Conservation (phyloP, 1,140 invertebrate species). For the Drosophila busckii region DNA sequence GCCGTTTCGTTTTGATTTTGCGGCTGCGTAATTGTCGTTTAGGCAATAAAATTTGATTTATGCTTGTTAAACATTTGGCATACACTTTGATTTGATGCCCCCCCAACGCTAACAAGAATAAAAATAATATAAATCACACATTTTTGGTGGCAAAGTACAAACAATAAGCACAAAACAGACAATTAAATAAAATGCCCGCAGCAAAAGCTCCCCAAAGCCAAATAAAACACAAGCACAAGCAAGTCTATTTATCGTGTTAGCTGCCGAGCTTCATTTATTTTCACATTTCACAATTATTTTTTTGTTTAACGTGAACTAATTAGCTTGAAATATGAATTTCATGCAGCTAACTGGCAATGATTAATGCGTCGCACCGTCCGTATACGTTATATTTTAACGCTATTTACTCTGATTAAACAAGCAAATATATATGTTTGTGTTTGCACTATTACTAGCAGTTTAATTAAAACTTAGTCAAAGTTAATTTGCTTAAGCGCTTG, state of each 20-base stretch:
- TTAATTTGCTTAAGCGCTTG: too few relatives aligned
- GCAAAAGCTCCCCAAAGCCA: conserved; percentile 32
- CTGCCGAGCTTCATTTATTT: conserved; percentile 7
- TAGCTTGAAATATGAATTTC: conserved; percentile 33
- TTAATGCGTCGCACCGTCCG: conserved; percentile 21
- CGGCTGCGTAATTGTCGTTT: conserved; percentile 64
- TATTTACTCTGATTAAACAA: not conserved
- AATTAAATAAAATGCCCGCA: conserved; percentile 24
- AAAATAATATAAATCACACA: conserved; percentile 14
- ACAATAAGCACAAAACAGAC: conserved; percentile 2
- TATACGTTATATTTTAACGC: conserved; percentile 6
- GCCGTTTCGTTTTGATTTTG: conserved; percentile 51
- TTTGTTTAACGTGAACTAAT: conserved; percentile 29
- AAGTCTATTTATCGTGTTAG: conserved; percentile 26
- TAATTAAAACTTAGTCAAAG: conserved; percentile 12
- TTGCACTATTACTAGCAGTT: conserved; percentile 8
- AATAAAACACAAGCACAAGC: conserved; percentile 1
- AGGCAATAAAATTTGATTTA: conserved; percentile 72
- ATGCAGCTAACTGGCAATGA: conserved; percentile 3
- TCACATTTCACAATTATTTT: too few relatives aligned
- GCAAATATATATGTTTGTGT: not conserved
- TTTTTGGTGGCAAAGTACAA: conserved; percentile 24
- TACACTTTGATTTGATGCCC: conserved; percentile 30
- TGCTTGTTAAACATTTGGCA: conserved; percentile 25
- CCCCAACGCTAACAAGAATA: not conserved